A percentile compares a stretch with the other conserved stretches of the same genome.
Evolutionary conservation across 35 echinoderm and acorn worm genomes (phyloP).

Genomic region (Ptychodera flava): DNA sequence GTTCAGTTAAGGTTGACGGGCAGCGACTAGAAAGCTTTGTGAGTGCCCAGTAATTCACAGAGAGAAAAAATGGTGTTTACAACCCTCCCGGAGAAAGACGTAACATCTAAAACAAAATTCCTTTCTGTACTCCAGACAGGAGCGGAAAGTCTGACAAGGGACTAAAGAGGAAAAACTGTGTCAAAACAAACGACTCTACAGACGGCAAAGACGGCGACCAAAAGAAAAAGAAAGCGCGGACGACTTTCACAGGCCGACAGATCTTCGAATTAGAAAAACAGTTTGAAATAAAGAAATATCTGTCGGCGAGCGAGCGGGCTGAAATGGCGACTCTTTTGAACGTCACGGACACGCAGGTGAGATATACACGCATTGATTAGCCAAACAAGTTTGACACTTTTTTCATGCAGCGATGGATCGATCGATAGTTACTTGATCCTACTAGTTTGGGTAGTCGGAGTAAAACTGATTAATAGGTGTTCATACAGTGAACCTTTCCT

Average conservation of each 20-base stretch:
- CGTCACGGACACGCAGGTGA: constrained; percentile 98
- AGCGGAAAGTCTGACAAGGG: neutral
- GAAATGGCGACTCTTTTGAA: constrained; percentile 90
- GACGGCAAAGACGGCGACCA: constrained; percentile 55
- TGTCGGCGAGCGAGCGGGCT: constrained; percentile 92
- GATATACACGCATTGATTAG: too few relatives aligned
- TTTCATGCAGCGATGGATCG: neutral
- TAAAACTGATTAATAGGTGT: neutral
- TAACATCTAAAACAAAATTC: too few relatives aligned
- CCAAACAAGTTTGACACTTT: constrained; percentile 49
- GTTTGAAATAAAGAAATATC: constrained; percentile 97
- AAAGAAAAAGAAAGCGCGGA: constrained; percentile 98
- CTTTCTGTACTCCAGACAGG: neutral
- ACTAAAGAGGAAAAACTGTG: neutral
- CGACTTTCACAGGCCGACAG: constrained; percentile 91
- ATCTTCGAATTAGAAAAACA: constrained; percentile 99
- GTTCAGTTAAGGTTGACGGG: too few relatives aligned
- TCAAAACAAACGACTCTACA: neutral
- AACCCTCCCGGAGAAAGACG: too few relatives aligned
- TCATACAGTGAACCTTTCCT: too few relatives aligned
- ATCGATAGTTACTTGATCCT: neutral
- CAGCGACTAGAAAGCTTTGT: too few relatives aligned
- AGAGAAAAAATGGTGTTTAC: too few relatives aligned
- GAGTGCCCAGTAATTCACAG: too few relatives aligned
- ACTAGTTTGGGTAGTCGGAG: neutral